Conservation (phyloP, 2,888 invertebrate genomes). For the Octonoba sinensis region DNA sequence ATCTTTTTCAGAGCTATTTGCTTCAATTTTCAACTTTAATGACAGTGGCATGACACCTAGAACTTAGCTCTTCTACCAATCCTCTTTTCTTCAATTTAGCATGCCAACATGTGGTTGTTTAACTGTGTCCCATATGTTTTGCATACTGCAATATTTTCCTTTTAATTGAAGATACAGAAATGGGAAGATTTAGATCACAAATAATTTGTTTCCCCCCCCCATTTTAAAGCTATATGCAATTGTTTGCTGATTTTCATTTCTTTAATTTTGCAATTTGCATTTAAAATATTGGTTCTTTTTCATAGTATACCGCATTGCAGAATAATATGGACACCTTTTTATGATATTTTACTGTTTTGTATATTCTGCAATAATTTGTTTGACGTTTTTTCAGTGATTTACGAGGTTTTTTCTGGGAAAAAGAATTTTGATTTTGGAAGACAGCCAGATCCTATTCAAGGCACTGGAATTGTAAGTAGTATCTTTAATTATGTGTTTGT, state of each 20-base stretch:
- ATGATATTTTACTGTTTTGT: constrained; percentile 8
- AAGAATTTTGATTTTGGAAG: constrained; percentile 97
- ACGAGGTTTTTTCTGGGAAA: constrained; percentile 96
- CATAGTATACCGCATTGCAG: too few relatives aligned
- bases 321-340: not conserved
- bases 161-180: not conserved
- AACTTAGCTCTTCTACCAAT: too few relatives aligned
- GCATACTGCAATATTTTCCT: not conserved
- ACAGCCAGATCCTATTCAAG: constrained; percentile 92
- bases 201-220: too few relatives aligned
- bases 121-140: not conserved
- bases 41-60: too few relatives aligned
- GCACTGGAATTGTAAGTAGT: constrained; percentile 88
- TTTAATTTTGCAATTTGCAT: too few relatives aligned
- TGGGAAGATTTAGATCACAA: not conserved
- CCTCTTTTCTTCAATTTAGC: too few relatives aligned
- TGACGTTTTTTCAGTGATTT: constrained; percentile 76
- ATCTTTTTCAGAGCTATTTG: too few relatives aligned
- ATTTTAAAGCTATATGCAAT: constrained; percentile 1
- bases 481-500: not conserved
- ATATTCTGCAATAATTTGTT: constrained; percentile 7
- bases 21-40: too few relatives aligned
- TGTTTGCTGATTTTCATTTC: not conserved
- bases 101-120: too few relatives aligned
- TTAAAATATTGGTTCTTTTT: too few relatives aligned